Percentiles rank a stretch among this genome's conserved stretches.
Evolutionary conservation across 1,140 invertebrate genomes (phyloP).

Genomic region (Orius insidiosus): DNA sequence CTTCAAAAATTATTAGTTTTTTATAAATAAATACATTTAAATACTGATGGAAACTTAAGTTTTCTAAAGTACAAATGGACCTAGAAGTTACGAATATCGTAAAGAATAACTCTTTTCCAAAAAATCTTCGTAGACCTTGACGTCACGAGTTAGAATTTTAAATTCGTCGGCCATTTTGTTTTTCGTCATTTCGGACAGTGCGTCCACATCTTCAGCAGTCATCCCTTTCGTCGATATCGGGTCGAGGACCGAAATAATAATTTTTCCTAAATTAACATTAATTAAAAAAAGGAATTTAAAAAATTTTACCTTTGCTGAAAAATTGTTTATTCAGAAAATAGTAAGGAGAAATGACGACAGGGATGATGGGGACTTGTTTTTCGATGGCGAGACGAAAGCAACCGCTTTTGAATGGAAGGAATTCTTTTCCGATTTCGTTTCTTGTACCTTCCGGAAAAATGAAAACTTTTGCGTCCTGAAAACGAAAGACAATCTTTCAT

Average conservation of each 20-base stretch:
- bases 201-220: slow-evolving; percentile 46
- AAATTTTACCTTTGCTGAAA: background rate
- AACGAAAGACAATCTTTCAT: too few relatives aligned
- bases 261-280: slow-evolving; percentile 43
- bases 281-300: too few relatives aligned
- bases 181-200: slow-evolving; percentile 38
- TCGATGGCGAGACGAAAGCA: background rate
- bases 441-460: slow-evolving; percentile 7
- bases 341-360: slow-evolving; percentile 3
- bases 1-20: too few relatives aligned
- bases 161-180: slow-evolving; percentile 9
- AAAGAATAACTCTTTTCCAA: too few relatives aligned
- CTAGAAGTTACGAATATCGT: too few relatives aligned
- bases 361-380: slow-evolving; percentile 5
- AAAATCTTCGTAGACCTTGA: too few relatives aligned
- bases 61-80: too few relatives aligned
- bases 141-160: background rate
- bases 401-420: slow-evolving; percentile 5
- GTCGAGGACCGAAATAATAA: slow-evolving; percentile 61
- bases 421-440: background rate
- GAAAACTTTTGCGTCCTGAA: background rate
- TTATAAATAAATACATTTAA: too few relatives aligned
- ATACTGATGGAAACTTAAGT: too few relatives aligned
- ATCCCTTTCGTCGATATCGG: slow-evolving; percentile 59
- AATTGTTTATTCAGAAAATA: background rate